Base-by-base conservation (phyloP, 2,797 vertebrate species). In the Cyclopterus lumpus region DNA sequence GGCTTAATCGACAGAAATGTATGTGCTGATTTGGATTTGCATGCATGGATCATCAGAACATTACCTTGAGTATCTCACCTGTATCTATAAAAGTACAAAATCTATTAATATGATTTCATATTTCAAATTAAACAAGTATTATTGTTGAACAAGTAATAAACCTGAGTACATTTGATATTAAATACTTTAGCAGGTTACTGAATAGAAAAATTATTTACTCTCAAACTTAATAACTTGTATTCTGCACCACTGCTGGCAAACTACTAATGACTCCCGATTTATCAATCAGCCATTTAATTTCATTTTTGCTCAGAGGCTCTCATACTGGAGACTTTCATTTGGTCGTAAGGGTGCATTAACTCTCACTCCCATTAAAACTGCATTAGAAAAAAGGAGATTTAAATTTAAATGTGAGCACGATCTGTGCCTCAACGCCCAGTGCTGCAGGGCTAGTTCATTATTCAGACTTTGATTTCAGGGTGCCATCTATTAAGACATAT, bases 261-360 rank as follows among this genome's bases (percentile, higher is more conserved):
- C 22, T 1, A 40, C n/a, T 76, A 64, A 79, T 62, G 54, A 71
- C 26, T 73, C 28, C 14, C n/a, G 53, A 63, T 59, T 69, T 12
- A 46, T 76, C 55, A 73, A 58, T 59, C 72, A 79, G 15, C 44
- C 67, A 26, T 70, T 71, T 67, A 10, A 75, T 73, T 72, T 73
- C 1, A 30, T 40, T 66, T 69, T 42, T 48, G 61, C 80, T 75
- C 67, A 66, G 54, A 79, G 69, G 44, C 30, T 78, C 34, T 53
- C 48, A 62, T 44, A 59, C 30, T 14, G 71, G 22, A 67, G 67
- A 77, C 51, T 82, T 70, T 73, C 40, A 42, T 59, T 68, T 26
- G 48, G 30, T 59, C 58, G 60, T 61, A 71, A 34, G 32, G 32
- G 53, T 12, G 1, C 49, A 77, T 84, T 82, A 68, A 79, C 12